Conservation (phyloP, 2,113 vertebrate genomes). For the Odocoileus virginianus region DNA sequence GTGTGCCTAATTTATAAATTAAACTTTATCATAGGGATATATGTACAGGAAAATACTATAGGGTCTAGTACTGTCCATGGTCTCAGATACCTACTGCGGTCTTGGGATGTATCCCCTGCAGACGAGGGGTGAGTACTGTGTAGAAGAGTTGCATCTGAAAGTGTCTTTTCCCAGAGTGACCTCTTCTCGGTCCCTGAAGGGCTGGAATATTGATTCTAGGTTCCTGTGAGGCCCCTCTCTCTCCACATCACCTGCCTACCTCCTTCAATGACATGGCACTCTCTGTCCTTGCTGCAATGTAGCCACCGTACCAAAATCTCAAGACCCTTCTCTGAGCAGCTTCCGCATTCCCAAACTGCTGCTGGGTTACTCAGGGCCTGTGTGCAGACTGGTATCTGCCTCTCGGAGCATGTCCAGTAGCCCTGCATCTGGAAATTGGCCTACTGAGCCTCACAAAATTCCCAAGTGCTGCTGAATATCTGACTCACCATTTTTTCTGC, state of each 20-base stretch:
- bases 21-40: neutral
- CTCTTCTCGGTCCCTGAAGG: neutral
- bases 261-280: neutral
- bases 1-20: neutral
- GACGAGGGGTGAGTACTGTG: neutral
- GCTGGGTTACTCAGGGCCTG: neutral
- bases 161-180: neutral
- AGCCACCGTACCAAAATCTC: neutral
- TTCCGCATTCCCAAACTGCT: neutral
- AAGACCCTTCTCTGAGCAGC: neutral
- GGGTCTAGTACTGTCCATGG: neutral
- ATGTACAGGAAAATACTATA: neutral
- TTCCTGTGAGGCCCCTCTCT: neutral
- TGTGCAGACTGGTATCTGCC: neutral
- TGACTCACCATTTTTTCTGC: neutral
- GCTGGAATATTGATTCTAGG: neutral
- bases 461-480: neutral
- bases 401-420: neutral
- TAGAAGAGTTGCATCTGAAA: neutral
- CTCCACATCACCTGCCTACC: neutral
- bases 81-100: neutral
- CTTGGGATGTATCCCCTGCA: neutral
- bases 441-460: neutral
- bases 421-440: neutral
- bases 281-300: neutral